Evolutionary conservation across 2,797 vertebrate genomes (phyloP), one percentile per base, ranked within the genome.

Genomic region (Micropoecilia bifurca): DNA sequence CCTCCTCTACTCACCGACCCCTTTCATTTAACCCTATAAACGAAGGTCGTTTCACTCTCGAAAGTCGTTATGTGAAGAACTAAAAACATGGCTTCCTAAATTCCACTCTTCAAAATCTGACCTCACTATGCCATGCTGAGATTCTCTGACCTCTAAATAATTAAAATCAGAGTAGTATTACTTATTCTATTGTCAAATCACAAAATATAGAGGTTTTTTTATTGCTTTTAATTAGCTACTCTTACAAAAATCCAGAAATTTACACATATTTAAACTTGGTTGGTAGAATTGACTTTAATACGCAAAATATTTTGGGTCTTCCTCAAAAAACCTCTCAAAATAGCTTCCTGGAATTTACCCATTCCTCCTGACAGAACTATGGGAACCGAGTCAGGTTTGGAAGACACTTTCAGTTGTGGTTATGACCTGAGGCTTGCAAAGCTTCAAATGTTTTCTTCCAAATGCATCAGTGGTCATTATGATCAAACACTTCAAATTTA

Each of bases 11-110:
- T 91, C 41, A 88, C 88, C 85, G 16, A 73, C 77, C 80, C 87
- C 92, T 94, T 95, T 94, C 85, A 20, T 45, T 36, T 95, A 33
- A 96, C 94, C 93, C 94, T 88, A 85, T 68, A 85, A 83, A 87
- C 59, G 45, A n/a, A n/a, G n/a, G n/a, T n/a, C 12, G 46, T 80
- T 82, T 79, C 33, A 39, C 25, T 25, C n/a, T 36, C 73, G 73
- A 46, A 14, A 57, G 22, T 25, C 28, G 25, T 8, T 39, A n/a
- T 55, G 39, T 39, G 25, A 30, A 33, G 48, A 33, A 66, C 36
- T 14, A 47, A 75, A 71, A 46, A 48, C n/a, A 30, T 4, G 41
- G 12, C 39, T 30, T 73, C 83, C 71, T 57, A 78, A 79, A 66
- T 28, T 25, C n/a, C 46, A 36, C 72, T 75, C 33, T 73, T 81